Base-by-base conservation (phyloP, 2,113 vertebrate genomes). In the Callocephalon fimbriatum region DNA sequence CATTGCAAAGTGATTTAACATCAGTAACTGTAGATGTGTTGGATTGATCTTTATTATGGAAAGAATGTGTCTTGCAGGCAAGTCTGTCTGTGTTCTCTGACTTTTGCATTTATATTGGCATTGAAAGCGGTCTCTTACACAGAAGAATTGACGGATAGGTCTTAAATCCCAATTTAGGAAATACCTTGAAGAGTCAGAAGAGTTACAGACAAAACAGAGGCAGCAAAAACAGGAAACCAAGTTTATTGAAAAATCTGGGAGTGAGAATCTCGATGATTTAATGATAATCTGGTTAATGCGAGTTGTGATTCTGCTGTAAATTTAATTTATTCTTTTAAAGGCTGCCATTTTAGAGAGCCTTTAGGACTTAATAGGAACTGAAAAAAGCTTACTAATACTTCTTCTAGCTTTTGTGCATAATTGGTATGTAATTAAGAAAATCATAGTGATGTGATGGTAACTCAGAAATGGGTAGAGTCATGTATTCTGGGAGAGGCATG, bases 181-280 rank as follows among this genome's bases (percentile, higher is more conserved):
- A 98, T 98, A 97, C 95, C 96, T 98, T 97, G 79, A 77, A 97
- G 98, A 97, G 94, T 98, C 97, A 97, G 93, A 96, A 81, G 88
- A 96, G 42, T 95, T 95, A 59, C 53, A 97, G 96, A 91, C 91
- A 97, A 74, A 93, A 93, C 48, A 94, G 71, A 86, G 47, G 66
- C 26, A 86, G 73, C 75, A 97, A 98, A 97, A 97, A 94, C 96
- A 98, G 98, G 98, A 98, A 96, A 97, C 83, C 37, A 6, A 54
- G 3, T 62, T 35, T 62, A 59, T 9, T 75, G 72, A 45, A 56
- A 27, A 45, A 81, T 70, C 37, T 48, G 54, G 50, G 65, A 86
- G 35, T 0, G 3, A 62, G 6, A 21, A 27, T 42, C 29, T 48
- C 50, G 32, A 7, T 61, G 45, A 54, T 48, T 71, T 61, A 67